These are phyloP conservation scores for Pionites leucogaster DNA, from an alignment of 2,113 vertebrate species.

Conservation along the genomic window DNA sequence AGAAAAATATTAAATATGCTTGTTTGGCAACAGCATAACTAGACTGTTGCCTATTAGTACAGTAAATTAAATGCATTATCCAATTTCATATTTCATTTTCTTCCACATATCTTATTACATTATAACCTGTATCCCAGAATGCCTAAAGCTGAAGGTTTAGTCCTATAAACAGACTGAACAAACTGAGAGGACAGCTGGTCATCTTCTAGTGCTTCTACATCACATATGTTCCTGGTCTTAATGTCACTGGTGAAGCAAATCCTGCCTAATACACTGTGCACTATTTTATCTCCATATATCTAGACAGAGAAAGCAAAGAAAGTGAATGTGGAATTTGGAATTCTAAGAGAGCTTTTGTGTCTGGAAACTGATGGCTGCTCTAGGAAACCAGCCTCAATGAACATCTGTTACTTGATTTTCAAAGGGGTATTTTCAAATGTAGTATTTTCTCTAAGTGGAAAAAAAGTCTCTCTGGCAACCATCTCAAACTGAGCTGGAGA, in stretches of 20 bases:
- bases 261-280: neutral
- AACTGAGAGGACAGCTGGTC: constrained; percentile 36
- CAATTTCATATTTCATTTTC: constrained; percentile 54
- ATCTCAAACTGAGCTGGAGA: neutral
- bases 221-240: constrained; percentile 19
- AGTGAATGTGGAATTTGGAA: neutral
- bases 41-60: constrained; percentile 16
- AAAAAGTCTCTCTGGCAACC: neutral
- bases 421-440: neutral
- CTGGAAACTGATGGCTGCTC: neutral
- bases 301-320: neutral
- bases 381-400: neutral
- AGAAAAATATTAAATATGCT: constrained; percentile 29
- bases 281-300: neutral
- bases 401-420: neutral
- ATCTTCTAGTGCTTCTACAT: constrained; percentile 18
- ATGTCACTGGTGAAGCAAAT: neutral
- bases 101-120: neutral
- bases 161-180: constrained; percentile 11
- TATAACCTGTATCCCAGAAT: neutral
- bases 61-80: constrained; percentile 24
- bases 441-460: neutral
- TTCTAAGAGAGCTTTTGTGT: neutral
- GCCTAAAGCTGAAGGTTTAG: constrained; percentile 28
- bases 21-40: neutral